Percentiles rank a stretch among this genome's conserved stretches.
These are phyloP conservation scores for Dasyprocta punctata DNA, from an alignment of 2,113 vertebrate genomes.

Conservation along the genomic window DNA sequence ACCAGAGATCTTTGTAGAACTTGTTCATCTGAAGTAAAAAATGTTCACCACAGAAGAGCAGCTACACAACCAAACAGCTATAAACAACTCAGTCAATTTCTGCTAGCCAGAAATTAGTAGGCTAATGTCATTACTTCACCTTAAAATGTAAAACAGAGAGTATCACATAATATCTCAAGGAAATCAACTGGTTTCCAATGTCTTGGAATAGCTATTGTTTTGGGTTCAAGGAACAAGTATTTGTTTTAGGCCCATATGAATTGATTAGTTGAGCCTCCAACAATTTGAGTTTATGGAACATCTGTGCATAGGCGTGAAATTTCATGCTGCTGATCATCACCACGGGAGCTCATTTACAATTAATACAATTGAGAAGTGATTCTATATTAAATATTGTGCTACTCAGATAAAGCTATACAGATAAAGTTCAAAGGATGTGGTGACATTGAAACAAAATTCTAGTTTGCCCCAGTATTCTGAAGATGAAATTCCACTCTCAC, in stretches of 20 bases:
- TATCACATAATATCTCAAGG: not conserved
- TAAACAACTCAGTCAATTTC: not conserved
- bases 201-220: not conserved
- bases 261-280: not conserved
- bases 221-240: not conserved
- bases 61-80: not conserved
- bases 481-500: not conserved
- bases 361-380: not conserved
- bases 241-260: not conserved
- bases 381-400: not conserved
- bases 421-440: not conserved
- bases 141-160: not conserved
- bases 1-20: not conserved
- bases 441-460: fast-evolving
- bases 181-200: not conserved
- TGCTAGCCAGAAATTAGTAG: not conserved
- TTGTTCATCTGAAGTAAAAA: not conserved
- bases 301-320: not conserved
- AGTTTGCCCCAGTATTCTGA: not conserved
- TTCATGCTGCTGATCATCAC: not conserved
- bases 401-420: not conserved
- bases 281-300: not conserved
- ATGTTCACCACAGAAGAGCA: not conserved
- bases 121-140: not conserved
- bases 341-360: not conserved